Evolutionary conservation across 2,113 vertebrate genomes (phyloP), one percentile per base, ranked within the genome.

Genomic region (Candoia aspera): DNA sequence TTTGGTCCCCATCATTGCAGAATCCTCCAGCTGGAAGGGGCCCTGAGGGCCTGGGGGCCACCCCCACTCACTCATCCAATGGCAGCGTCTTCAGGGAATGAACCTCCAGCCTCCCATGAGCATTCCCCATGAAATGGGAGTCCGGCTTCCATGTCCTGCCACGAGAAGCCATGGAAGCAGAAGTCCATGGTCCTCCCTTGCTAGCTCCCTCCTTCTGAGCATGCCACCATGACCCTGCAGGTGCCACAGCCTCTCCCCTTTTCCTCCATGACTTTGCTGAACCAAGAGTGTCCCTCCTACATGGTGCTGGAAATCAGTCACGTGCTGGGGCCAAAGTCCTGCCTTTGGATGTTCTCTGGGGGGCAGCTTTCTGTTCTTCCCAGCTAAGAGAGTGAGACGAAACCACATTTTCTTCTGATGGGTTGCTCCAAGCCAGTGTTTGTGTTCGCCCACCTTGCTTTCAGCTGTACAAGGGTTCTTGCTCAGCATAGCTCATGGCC

Each of bases 251-350:
- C n/a, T 8, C 17, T 19, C 33, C 17, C 33, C 19, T 37, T 79
- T n/a, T 33, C 33, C 73, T 37, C 17, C 68, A 15, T 37, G 17
- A 8, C 68, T 73, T 33, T 33, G 64, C n/a, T 42, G 42, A 2
- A 42, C n/a, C 2, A 2, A 33, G n/a, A 8, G 64, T n/a, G 0
- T 13, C 17, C 29, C 0, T 12, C 64, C n/a, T 6, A 17, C 5
- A 0, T 6, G 4, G 29, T 33, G n/a, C n/a, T 33, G 0, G 0
- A 2, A 15, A 79, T 8, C 19, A 37, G 68, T 2, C 68, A 33
- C 19, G n/a, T 13, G 17, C n/a, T n/a, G 8, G 15, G 33, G 73
- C 17, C 68, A 73, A 2, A 49, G 64, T 37, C 33, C 29, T 11
- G 2, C 64, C 29, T n/a, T 49, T 12, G 33, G 33, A 13, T 13